These are phyloP conservation scores for Parelbella ahira DNA, from an alignment of 2,888 invertebrate species.

Conservation along the genomic window DNA sequence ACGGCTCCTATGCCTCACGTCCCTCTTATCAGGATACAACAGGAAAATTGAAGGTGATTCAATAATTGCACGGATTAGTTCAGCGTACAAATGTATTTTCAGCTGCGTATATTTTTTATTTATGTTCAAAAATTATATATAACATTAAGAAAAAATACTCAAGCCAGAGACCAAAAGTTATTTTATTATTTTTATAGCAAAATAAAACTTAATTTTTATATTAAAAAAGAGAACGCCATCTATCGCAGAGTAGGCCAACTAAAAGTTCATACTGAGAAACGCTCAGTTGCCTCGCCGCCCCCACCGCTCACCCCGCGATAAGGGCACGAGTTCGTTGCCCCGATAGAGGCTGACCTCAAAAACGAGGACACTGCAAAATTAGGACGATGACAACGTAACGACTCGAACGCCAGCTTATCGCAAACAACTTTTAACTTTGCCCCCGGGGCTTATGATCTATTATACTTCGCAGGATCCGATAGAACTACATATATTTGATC, in stretches of 20 bases:
- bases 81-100: no score
- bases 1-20: slow-evolving; percentile 38
- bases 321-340: slow-evolving; percentile 81
- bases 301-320: slow-evolving; percentile 65
- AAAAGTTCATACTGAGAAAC: slow-evolving; percentile 34
- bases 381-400: slow-evolving; percentile 79
- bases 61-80: neutral
- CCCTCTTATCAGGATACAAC: slow-evolving; percentile 2
- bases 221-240: slow-evolving; percentile 51
- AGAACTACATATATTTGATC: slow-evolving; percentile 79
- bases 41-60: slow-evolving; percentile 4
- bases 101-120: no score
- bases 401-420: slow-evolving; percentile 57
- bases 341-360: slow-evolving; percentile 84
- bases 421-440: slow-evolving; percentile 55
- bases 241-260: slow-evolving; percentile 54
- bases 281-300: slow-evolving; percentile 43
- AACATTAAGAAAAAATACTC: no score
- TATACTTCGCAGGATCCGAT: slow-evolving; percentile 34
- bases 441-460: slow-evolving; percentile 37
- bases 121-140: no score
- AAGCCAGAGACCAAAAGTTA: no score
- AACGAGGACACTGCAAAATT: slow-evolving; percentile 86
- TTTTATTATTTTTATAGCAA: no score
- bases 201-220: slow-evolving; percentile 20